Conservation (phyloP, 1,140 invertebrate genomes). For the Macrobrachium rosenbergii region DNA sequence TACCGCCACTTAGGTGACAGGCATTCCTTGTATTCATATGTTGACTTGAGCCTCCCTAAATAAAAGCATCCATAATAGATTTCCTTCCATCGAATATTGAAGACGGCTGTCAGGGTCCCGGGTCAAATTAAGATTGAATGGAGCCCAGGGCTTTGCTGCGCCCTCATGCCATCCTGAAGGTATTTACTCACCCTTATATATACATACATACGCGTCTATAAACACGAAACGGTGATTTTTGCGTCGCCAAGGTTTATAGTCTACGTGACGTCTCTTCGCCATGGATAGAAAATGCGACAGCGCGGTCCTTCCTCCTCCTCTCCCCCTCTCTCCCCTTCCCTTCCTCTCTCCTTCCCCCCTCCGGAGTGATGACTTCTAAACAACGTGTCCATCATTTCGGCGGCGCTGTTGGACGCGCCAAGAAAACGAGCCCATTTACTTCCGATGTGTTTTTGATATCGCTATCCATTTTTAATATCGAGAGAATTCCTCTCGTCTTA, state of each 20-base stretch:
- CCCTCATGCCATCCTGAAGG: background rate
- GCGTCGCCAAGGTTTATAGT: too few species aligned
- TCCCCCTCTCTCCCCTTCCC: slow-evolving; percentile 9
- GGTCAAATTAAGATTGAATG: too few species aligned
- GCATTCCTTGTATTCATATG: background rate
- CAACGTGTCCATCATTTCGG: slow-evolving; percentile 13
- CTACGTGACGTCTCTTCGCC: too few species aligned
- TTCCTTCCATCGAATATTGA: too few species aligned
- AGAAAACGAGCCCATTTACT: too few species aligned
- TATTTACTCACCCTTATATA: background rate
- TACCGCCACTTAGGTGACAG: slow-evolving; percentile 9
- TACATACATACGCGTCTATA: background rate
- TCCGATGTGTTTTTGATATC: too few species aligned
- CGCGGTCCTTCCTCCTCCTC: background rate
- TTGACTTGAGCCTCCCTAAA: too few species aligned
- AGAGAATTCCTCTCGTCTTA: background rate
- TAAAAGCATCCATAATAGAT: too few species aligned
- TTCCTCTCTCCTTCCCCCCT: background rate
- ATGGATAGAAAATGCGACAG: too few species aligned
- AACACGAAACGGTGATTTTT: background rate
- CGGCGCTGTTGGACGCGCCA: background rate
- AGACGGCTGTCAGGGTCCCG: too few species aligned
- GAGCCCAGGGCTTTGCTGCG: too few species aligned
- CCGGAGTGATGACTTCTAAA: background rate
- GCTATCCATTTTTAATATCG: too few species aligned